Percentiles rank a stretch among this genome's conserved stretches.
Evolutionary conservation across 2,888 invertebrate species (phyloP).

Genomic region (Serrognathus titanus): DNA sequence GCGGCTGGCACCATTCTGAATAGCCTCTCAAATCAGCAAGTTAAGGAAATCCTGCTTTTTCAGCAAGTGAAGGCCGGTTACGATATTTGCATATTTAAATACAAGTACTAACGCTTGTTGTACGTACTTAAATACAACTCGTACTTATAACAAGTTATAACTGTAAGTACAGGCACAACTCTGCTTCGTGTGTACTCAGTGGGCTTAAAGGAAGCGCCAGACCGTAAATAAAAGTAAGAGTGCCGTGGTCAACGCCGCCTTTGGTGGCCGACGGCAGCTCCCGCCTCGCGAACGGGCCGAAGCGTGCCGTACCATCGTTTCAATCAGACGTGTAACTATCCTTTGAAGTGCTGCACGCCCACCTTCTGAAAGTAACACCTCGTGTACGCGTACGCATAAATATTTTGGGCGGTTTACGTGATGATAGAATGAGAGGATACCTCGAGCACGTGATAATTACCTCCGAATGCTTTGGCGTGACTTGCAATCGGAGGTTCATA

Average conservation of each 20-base stretch:
- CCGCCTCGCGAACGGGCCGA: not conserved
- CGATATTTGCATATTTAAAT: no score
- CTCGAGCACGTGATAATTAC: not conserved
- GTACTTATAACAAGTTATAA: no score
- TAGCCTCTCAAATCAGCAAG: no score
- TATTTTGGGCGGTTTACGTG: not conserved
- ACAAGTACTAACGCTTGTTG: no score
- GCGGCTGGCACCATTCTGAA: no score
- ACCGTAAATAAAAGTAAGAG: slow-evolving; percentile 4
- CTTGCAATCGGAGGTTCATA: not conserved
- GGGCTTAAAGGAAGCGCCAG: not conserved
- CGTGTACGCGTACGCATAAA: not conserved
- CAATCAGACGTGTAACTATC: slow-evolving; percentile 2
- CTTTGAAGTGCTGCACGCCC: slow-evolving; percentile 1
- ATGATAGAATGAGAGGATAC: not conserved
- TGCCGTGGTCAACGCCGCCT: slow-evolving; percentile 3
- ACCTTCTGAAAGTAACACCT: not conserved
- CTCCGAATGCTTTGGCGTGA: not conserved
- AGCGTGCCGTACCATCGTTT: slow-evolving; percentile 3
- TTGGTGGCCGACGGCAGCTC: slow-evolving; percentile 2
- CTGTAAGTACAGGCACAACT: no score
- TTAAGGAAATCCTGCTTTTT: no score
- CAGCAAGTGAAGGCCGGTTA: no score
- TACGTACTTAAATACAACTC: no score
- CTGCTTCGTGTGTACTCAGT: no score